A percentile compares a stretch with the other conserved stretches of the same genome.
Evolutionary conservation across 2,888 invertebrate genomes (phyloP).

Genomic region (Xylota sylvarum): DNA sequence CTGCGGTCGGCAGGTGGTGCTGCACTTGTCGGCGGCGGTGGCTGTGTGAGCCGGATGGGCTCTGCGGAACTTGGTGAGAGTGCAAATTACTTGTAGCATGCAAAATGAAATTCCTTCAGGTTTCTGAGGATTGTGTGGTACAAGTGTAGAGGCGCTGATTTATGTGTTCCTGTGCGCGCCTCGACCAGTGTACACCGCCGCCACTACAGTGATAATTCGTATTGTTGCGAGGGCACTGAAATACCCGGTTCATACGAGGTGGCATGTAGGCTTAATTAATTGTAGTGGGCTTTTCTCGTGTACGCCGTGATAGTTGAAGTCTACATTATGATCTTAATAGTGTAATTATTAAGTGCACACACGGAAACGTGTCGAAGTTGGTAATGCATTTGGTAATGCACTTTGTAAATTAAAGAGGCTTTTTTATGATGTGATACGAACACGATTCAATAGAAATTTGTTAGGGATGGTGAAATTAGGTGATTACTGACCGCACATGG

Average conservation of each 20-base stretch:
- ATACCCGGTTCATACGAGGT: conserved; percentile 40
- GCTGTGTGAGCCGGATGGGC: conserved; percentile 54
- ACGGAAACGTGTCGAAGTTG: conserved; percentile 19
- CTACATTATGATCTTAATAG: conserved; percentile 64
- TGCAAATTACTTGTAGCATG: conserved; percentile 76
- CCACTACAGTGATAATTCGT: conserved; percentile 38
- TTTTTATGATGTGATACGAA: conserved; percentile 9
- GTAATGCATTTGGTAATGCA: conserved; percentile 7
- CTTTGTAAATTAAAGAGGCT: conserved; percentile 7
- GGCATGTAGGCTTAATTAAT: conserved; percentile 70
- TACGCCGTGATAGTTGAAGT: conserved; percentile 39
- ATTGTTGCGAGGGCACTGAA: conserved; percentile 56
- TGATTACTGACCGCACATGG: background rate
- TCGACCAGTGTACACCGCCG: conserved; percentile 9
- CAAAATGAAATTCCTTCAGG: conserved; percentile 73
- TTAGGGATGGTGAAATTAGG: background rate
- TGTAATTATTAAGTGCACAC: conserved; percentile 43
- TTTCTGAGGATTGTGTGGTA: conserved; percentile 60
- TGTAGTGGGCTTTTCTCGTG: conserved; percentile 57
- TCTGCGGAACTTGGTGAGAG: conserved; percentile 74
- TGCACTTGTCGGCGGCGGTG: conserved; percentile 53
- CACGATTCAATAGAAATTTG: background rate
- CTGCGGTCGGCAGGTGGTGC: background rate
- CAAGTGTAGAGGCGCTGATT: conserved; percentile 76
- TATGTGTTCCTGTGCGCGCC: conserved; percentile 73